A percentile compares a stretch with the other conserved stretches of the same genome.
Evolutionary conservation across 2,797 vertebrate genomes (phyloP).

Genomic region (Acipenser transmontanus): DNA sequence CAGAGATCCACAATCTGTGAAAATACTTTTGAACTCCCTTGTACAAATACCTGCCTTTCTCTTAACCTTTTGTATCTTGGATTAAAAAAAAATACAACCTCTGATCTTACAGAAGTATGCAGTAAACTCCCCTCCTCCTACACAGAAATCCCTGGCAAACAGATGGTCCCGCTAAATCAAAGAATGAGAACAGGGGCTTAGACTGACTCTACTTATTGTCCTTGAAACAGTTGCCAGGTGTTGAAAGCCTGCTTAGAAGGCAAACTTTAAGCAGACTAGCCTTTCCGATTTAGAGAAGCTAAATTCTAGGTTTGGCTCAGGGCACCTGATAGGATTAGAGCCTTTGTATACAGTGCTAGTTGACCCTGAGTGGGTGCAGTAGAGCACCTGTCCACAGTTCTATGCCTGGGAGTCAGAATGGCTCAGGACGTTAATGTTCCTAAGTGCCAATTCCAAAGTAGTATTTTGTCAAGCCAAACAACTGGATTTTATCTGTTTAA

Average conservation of each 20-base stretch:
- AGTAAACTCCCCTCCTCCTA: background rate
- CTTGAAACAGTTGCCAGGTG: conserved; percentile 30
- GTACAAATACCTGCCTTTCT: too few species aligned
- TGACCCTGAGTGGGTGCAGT: too few species aligned
- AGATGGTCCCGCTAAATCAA: conserved; percentile 46
- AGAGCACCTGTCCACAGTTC: too few species aligned
- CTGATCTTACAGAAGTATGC: background rate
- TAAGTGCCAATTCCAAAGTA: too few species aligned
- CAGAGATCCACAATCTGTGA: too few species aligned
- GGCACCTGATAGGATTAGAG: conserved; percentile 55
- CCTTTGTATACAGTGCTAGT: background rate
- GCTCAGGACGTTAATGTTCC: too few species aligned
- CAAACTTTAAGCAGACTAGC: conserved; percentile 11
- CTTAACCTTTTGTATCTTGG: too few species aligned
- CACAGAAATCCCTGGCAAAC: conserved; percentile 26
- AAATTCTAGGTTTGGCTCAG: conserved; percentile 18
- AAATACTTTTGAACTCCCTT: too few species aligned
- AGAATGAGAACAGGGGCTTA: conserved; percentile 24
- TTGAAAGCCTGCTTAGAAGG: conserved; percentile 12
- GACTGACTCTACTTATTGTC: conserved; percentile 25
- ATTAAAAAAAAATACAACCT: too few species aligned
- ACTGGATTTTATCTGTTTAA: too few species aligned
- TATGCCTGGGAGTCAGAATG: too few species aligned
- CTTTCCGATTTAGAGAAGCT: conserved; percentile 28
- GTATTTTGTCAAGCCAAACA: too few species aligned